Evolutionary conservation across 2,888 invertebrate genomes (phyloP).

Genomic region (Entomobrya proxima): DNA sequence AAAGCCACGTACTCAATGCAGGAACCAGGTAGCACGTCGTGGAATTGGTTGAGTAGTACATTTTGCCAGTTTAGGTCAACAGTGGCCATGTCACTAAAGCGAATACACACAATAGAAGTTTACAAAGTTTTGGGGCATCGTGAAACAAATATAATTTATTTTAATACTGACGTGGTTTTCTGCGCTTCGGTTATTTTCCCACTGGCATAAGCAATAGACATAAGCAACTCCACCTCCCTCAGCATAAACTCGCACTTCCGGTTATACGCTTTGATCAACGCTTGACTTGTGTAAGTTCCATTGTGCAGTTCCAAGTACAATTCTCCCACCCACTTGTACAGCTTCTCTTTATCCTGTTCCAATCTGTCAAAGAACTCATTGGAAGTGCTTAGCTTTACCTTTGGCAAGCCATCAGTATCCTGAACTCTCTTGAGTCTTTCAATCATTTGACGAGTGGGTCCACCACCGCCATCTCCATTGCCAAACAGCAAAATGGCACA

Average conservation of each 20-base stretch:
- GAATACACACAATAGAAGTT: not conserved
- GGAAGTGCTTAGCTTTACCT: slow-evolving; percentile 76
- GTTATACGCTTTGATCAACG: slow-evolving; percentile 62
- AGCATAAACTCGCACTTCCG: slow-evolving; percentile 64
- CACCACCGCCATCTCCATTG: slow-evolving; percentile 80
- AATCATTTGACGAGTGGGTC: slow-evolving; percentile 79
- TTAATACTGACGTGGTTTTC: slow-evolving; percentile 28
- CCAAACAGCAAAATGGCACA: slow-evolving; percentile 78
- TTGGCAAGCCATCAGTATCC: slow-evolving; percentile 79
- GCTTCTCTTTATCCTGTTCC: slow-evolving; percentile 76
- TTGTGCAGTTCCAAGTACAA: slow-evolving; percentile 80
- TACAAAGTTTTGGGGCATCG: not conserved
- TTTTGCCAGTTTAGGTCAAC: slow-evolving; percentile 78
- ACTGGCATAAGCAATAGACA: slow-evolving; percentile 66
- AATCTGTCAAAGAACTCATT: slow-evolving; percentile 76
- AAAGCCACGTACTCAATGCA: slow-evolving; percentile 78
- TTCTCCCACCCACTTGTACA: slow-evolving; percentile 79
- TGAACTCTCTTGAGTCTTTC: slow-evolving; percentile 77
- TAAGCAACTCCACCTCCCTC: slow-evolving; percentile 78
- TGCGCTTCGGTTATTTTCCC: slow-evolving; percentile 53
- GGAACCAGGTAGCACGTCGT: slow-evolving; percentile 79
- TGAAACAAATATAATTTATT: not conserved
- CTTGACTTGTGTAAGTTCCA: slow-evolving; percentile 80
- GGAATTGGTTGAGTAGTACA: slow-evolving; percentile 79
- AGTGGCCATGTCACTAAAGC: slow-evolving; percentile 50